These are phyloP conservation scores for Lithobates pipiens DNA, from an alignment of 2,797 vertebrate species.

Conservation along the genomic window DNA sequence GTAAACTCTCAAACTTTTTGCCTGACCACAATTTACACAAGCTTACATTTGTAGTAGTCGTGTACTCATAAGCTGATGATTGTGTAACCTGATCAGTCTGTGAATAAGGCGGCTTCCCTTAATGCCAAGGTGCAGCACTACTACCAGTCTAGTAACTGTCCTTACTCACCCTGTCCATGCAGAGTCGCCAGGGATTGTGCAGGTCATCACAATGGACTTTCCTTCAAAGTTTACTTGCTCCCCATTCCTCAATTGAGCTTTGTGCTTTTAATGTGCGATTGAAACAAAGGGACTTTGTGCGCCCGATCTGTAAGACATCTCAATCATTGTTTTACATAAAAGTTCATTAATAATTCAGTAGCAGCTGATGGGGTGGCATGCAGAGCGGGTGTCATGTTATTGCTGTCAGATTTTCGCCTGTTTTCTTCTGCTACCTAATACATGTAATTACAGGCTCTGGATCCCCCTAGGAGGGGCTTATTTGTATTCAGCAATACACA, in stretches of 20 bases:
- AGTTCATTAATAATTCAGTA: conserved; percentile 61
- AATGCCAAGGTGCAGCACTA: not conserved
- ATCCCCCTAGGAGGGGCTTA: conserved; percentile 1
- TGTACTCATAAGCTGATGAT: not conserved
- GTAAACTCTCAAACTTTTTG: not conserved
- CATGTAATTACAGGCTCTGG: conserved; percentile 45
- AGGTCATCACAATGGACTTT: conserved; percentile 29
- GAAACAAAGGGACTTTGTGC: conserved; percentile 52
- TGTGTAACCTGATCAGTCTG: not conserved
- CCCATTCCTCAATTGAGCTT: conserved; percentile 53
- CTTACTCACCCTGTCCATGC: not conserved
- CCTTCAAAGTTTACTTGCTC: conserved; percentile 43
- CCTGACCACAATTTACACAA: not conserved
- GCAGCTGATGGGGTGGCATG: conserved; percentile 51
- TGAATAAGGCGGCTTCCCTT: not conserved
- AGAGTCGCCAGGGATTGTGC: not conserved
- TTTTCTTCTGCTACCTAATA: conserved; percentile 44
- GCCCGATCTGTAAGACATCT: conserved; percentile 53
- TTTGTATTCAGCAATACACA: not conserved
- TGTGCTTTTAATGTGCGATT: conserved; percentile 31
- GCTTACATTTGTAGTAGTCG: not conserved
- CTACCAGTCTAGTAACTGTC: too few relatives aligned
- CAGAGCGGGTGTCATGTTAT: conserved; percentile 44
- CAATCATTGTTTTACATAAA: conserved; percentile 55
- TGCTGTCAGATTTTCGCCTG: conserved; percentile 1